phyloP scores from a whole-genome alignment of 2,888 invertebrate genomes.

The Ochlodes sylvanus region DNA sequence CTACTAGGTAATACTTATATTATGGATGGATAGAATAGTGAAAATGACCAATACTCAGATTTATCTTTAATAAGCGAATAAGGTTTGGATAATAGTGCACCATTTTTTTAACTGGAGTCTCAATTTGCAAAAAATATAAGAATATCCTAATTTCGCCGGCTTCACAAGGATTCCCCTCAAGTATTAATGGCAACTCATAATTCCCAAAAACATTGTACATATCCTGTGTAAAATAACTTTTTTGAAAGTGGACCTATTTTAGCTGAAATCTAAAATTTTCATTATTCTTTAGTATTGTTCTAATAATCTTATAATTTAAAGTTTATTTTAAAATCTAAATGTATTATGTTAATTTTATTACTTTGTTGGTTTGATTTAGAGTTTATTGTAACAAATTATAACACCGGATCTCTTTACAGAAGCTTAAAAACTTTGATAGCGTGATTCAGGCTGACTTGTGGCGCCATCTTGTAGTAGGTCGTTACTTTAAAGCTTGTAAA shows the following conservation, averaged over 20 bases:
- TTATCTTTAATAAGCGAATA: no score
- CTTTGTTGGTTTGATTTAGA: background rate
- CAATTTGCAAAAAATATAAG: no score
- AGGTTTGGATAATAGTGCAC: no score
- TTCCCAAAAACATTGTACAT: background rate
- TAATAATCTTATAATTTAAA: background rate
- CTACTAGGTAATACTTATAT: no score
- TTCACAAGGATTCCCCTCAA: no score
- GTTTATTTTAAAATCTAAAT: background rate
- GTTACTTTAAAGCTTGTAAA: background rate
- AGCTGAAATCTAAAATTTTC: no score
- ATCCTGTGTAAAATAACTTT: background rate
- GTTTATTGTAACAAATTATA: background rate
- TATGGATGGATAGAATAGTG: no score
- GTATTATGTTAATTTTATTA: background rate
- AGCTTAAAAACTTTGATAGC: background rate
- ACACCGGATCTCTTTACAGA: background rate
- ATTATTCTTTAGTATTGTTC: no score
- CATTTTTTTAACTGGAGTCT: no score
- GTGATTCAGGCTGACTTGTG: background rate
- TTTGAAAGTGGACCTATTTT: no score
- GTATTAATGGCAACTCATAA: slow-evolving; percentile 4
- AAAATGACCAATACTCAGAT: no score
- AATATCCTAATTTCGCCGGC: no score
- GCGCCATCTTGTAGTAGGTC: background rate